Evolutionary conservation across 2,797 vertebrate genomes (phyloP).

Genomic region (Prunella strophiata): DNA sequence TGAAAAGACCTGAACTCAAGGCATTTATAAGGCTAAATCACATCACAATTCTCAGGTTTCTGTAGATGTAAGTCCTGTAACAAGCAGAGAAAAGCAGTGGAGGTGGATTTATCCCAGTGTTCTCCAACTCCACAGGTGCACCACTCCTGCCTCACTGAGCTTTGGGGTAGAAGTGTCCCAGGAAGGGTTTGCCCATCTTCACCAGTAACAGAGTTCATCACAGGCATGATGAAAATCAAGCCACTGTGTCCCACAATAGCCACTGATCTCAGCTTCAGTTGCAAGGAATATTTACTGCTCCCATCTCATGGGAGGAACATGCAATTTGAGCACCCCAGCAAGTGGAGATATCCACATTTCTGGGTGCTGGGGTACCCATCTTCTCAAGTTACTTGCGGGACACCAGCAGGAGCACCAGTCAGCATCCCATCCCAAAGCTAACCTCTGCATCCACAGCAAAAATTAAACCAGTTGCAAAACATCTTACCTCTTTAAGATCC

Average conservation of each 20-base stretch:
- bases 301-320: background rate
- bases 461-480: background rate
- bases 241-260: background rate
- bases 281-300: background rate
- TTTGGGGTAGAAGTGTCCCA: background rate
- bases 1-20: background rate
- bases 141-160: background rate
- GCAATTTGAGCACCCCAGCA: background rate
- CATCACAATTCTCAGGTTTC: background rate
- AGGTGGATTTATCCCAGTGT: background rate
- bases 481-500: background rate
- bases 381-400: background rate
- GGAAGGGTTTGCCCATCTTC: background rate
- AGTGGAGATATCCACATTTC: background rate
- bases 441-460: background rate
- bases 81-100: background rate
- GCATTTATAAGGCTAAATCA: background rate
- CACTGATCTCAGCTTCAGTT: background rate
- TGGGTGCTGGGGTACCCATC: background rate
- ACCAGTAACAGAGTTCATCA: background rate
- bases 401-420: background rate
- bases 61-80: background rate
- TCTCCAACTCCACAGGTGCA: fast-evolving
- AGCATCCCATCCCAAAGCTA: background rate
- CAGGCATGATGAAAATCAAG: background rate